Base-by-base conservation (phyloP, 2,797 vertebrate genomes). In the Danio aesculapii region DNA sequence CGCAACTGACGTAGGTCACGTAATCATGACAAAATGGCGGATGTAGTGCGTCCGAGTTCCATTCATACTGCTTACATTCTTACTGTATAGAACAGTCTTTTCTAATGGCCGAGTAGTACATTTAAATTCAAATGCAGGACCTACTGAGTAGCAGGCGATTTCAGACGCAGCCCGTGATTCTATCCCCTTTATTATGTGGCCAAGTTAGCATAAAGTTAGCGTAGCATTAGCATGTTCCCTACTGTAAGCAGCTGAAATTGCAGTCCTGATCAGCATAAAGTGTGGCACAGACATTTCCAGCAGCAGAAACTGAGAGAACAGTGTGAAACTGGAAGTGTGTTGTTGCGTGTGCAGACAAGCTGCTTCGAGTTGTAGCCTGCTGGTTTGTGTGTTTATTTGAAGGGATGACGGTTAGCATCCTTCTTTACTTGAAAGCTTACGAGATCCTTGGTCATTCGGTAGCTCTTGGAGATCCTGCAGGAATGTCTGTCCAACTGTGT, bases 401-500 rank as follows among this genome's bases (percentile, higher is more conserved):
- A 70, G 41, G 6, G 19, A 14, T 5, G 12, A 17, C 8, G 14
- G 44, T 21, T 67, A 49, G 16, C 44, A 47, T n/a, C 75, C 52
- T 47, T 66, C 17, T 58, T 68, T 62, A 16, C 21, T n/a, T 2
- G 2, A 44, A 46, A 68, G n/a, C 53, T 19, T 72, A 82, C 49
- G 21, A 75, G 74, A 49, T 58, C 14, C 71, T 73, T 68, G 47
- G 68, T 43, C 19, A 58, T 49, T 72, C 52, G 12, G 75, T 81
- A 72, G 58, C 61, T 62, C 55, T 66, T 30, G 67, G 82, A 19
- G 61, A 76, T 77, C n/a, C 6, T 10, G 50, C 70, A 17, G 81
- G 78, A 85, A 84, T 86, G 82, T 57, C 17, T 16, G 43, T 76
- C 57, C 55, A 63, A 63, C 67, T 64, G 14, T 62, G 77, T 5